A percentile compares a stretch with the other conserved stretches of the same genome.
phyloP scores from a whole-genome alignment of 2,888 invertebrate species.

The Diarsia mendica region DNA sequence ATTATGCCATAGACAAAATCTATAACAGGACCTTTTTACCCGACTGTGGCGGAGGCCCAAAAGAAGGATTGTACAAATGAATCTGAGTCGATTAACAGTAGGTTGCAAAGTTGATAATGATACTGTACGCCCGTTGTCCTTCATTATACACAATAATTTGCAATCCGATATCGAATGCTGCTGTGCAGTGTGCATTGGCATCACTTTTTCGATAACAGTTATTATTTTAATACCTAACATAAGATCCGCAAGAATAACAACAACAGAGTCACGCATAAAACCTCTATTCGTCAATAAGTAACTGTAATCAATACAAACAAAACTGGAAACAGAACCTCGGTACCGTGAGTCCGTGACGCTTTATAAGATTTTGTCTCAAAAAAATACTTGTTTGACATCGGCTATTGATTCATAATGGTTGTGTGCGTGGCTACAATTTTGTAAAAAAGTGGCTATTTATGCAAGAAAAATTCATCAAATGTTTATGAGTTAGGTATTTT shows the following conservation, averaged over 20 bases:
- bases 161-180: slow-evolving; percentile 11
- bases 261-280: neutral
- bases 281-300: neutral
- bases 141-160: slow-evolving; percentile 10
- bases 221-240: no score
- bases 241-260: no score
- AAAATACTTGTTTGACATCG: neutral
- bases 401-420: neutral
- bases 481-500: no score
- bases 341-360: neutral
- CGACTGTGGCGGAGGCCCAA: no score
- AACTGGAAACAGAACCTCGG: neutral
- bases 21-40: neutral
- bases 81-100: slow-evolving; percentile 1
- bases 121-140: neutral
- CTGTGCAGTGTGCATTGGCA: slow-evolving; percentile 7
- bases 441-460: neutral
- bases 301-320: neutral
- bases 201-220: slow-evolving; percentile 12
- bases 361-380: neutral
- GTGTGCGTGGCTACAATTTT: neutral
- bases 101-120: slow-evolving; percentile 4
- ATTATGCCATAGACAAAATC: slow-evolving; percentile 1
- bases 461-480: no score
- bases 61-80: neutral